These are phyloP conservation scores for Parnassius glacialis DNA, from an alignment of 2,888 invertebrate genomes.

Conservation along the genomic window DNA sequence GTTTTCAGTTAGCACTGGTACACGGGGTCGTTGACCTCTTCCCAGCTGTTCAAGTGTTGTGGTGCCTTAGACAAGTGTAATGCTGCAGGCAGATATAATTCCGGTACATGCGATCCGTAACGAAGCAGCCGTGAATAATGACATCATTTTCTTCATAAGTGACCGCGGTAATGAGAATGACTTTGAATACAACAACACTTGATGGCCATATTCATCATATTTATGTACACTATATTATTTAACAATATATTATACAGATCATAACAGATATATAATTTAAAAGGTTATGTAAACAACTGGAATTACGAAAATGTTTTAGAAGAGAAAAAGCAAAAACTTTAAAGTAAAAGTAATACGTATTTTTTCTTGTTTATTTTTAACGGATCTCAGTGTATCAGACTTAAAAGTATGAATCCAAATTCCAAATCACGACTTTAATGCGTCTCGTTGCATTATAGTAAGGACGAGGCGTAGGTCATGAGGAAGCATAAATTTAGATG, in stretches of 20 bases:
- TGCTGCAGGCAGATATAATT: slow-evolving; percentile 57
- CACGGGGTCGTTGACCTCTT: slow-evolving; percentile 68
- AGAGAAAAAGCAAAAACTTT: too few relatives aligned
- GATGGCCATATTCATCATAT: background rate
- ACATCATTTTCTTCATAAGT: slow-evolving; percentile 60
- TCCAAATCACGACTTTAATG: slow-evolving; percentile 48
- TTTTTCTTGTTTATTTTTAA: background rate
- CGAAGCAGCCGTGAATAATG: slow-evolving; percentile 75
- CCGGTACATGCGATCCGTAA: slow-evolving; percentile 65
- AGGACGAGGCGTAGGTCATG: slow-evolving; percentile 68
- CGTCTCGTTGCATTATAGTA: slow-evolving; percentile 39
- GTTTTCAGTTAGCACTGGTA: slow-evolving; percentile 76
- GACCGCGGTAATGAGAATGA: slow-evolving; percentile 49
- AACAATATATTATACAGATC: background rate
- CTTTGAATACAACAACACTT: slow-evolving; percentile 26
- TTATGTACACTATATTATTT: background rate
- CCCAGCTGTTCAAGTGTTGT: slow-evolving; percentile 77
- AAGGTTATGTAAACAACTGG: too few relatives aligned
- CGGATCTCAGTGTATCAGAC: slow-evolving; percentile 22
- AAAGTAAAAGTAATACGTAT: too few relatives aligned
- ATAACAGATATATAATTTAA: too few relatives aligned
- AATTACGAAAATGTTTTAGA: too few relatives aligned
- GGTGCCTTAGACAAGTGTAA: slow-evolving; percentile 55
- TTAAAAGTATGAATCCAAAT: slow-evolving; percentile 38
- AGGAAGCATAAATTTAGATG: slow-evolving; percentile 77